These are phyloP conservation scores for Lytechinus pictus DNA, from an alignment of 35 echinoderm and acorn worm genomes.

Conservation along the genomic window DNA sequence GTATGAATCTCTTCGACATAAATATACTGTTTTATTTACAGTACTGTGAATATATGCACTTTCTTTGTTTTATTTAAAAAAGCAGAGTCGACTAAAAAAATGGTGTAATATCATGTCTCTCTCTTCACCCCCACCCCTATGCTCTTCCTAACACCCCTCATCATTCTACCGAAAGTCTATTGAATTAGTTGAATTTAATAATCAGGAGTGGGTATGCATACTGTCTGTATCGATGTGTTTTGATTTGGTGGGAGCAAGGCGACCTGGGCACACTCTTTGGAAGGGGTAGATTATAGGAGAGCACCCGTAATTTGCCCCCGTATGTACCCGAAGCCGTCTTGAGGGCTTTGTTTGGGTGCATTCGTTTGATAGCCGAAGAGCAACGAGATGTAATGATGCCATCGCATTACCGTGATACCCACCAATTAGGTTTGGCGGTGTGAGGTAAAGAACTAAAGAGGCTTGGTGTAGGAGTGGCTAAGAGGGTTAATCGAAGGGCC, in stretches of 20 bases:
- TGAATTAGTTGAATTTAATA: not conserved
- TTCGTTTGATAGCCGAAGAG: not conserved
- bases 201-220: not conserved
- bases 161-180: not conserved
- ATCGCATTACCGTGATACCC: not conserved
- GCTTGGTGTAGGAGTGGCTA: not conserved
- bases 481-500: not conserved
- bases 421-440: not conserved
- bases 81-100: conserved; percentile 17
- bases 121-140: not conserved
- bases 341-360: not conserved
- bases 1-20: not conserved
- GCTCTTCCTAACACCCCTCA: not conserved
- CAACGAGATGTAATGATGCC: not conserved
- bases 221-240: not conserved
- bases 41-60: not conserved
- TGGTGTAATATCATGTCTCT: not conserved
- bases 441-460: not conserved
- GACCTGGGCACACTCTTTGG: too few relatives aligned
- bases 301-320: not conserved
- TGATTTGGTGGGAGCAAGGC: not conserved
- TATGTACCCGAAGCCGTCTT: not conserved
- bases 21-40: not conserved
- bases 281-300: not conserved
- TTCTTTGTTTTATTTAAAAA: conserved; percentile 14